phyloP scores from a whole-genome alignment of 2,797 vertebrate genomes.

The Poeciliopsis infans region DNA sequence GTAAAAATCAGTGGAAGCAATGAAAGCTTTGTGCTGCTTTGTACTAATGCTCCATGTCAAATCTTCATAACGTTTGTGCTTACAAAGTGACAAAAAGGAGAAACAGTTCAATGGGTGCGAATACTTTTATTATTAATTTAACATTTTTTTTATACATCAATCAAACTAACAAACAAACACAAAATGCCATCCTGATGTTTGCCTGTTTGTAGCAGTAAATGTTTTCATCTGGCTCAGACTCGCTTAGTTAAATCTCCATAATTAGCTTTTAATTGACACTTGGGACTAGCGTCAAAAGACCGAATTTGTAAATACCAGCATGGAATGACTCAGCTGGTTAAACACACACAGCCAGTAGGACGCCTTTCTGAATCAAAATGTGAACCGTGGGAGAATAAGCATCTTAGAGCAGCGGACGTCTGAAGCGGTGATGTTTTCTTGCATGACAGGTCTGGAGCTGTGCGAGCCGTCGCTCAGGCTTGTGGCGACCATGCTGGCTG shows the following conservation, averaged over 20 bases:
- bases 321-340: background rate
- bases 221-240: background rate
- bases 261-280: background rate
- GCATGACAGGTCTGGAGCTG: slow-evolving; percentile 85
- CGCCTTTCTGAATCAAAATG: background rate
- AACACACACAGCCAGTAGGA: background rate
- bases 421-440: slow-evolving; percentile 23
- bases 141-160: background rate
- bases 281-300: background rate
- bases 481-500: slow-evolving; percentile 83
- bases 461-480: slow-evolving; percentile 88
- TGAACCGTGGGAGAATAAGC: background rate
- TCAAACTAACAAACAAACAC: background rate
- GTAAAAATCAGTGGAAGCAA: background rate
- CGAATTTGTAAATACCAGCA: background rate
- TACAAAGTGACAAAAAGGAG: background rate
- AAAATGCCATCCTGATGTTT: background rate
- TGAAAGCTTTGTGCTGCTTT: background rate
- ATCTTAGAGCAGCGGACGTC: background rate
- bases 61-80: background rate
- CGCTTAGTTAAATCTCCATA: background rate
- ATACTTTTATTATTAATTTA: background rate
- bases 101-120: background rate
- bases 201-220: background rate
- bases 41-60: background rate